Conservation (phyloP, 1,140 invertebrate species). For the Samia ricini region DNA sequence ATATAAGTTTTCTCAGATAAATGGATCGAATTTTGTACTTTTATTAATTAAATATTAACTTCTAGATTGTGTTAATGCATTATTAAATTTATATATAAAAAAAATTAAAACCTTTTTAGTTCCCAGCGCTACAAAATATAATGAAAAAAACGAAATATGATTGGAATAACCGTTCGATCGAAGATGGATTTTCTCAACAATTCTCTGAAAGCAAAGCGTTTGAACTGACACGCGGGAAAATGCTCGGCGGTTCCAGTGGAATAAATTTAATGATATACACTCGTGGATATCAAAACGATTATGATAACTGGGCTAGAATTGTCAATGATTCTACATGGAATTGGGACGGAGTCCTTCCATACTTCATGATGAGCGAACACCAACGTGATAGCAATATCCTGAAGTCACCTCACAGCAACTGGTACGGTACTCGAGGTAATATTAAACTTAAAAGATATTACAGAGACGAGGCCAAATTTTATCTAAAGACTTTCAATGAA, state of each 20-base stretch:
- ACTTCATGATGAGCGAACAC: slow-evolving; percentile 31
- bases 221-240: slow-evolving; percentile 82
- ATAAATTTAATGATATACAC: slow-evolving; percentile 88
- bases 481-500: slow-evolving; percentile 22
- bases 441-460: slow-evolving; percentile 14
- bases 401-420: neutral
- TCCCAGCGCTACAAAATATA: slow-evolving; percentile 26
- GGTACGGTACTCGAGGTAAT: slow-evolving; percentile 20
- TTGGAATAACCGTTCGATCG: slow-evolving; percentile 86
- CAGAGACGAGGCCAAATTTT: neutral
- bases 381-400: slow-evolving; percentile 11
- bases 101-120: slow-evolving; percentile 32
- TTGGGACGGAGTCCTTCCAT: slow-evolving; percentile 81
- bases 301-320: slow-evolving; percentile 80
- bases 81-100: no score
- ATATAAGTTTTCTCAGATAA: no score
- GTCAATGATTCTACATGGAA: slow-evolving; percentile 82
- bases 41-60: no score
- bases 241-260: slow-evolving; percentile 84
- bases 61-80: no score
- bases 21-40: no score
- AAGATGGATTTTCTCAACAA: slow-evolving; percentile 79
- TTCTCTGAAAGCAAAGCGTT: slow-evolving; percentile 79
- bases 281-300: slow-evolving; percentile 78
- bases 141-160: slow-evolving; percentile 52